phyloP scores from a whole-genome alignment of 1,140 invertebrate species.

The Zaprionus ornatus region DNA sequence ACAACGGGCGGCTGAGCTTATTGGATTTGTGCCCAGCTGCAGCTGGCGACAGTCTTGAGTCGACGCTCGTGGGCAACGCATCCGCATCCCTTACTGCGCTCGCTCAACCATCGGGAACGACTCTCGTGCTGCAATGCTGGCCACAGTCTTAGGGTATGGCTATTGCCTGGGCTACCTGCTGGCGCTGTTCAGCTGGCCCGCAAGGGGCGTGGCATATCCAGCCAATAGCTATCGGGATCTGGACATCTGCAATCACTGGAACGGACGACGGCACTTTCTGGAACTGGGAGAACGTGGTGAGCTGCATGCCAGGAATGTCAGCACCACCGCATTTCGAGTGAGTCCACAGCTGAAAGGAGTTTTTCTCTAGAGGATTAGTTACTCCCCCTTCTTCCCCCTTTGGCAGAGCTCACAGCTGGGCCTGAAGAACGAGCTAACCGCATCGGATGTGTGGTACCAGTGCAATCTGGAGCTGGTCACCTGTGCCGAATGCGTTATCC shows the following conservation, averaged over 20 bases:
- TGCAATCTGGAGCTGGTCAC: slow-evolving; percentile 89
- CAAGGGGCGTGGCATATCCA: slow-evolving; percentile 57
- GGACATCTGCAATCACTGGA: slow-evolving; percentile 87
- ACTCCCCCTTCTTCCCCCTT: not conserved
- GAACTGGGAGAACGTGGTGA: slow-evolving; percentile 87
- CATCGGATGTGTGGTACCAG: slow-evolving; percentile 84
- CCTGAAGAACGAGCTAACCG: slow-evolving; percentile 50
- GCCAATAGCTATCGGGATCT: slow-evolving; percentile 83
- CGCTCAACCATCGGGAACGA: slow-evolving; percentile 3
- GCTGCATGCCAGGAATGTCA: slow-evolving; percentile 86
- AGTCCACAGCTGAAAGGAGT: slow-evolving; percentile 5
- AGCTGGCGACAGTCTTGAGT: slow-evolving; percentile 52
- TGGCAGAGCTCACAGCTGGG: slow-evolving; percentile 66
- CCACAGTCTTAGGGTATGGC: slow-evolving; percentile 55
- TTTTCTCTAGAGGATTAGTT: not conserved
- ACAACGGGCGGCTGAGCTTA: slow-evolving; percentile 39
- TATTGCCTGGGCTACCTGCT: slow-evolving; percentile 59
- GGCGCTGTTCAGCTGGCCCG: slow-evolving; percentile 43
- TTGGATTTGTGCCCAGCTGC: slow-evolving; percentile 62
- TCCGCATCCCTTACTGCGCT: slow-evolving; percentile 16
- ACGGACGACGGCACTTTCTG: slow-evolving; percentile 86
- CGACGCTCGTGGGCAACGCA: slow-evolving; percentile 44
- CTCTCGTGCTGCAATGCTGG: slow-evolving; percentile 44
- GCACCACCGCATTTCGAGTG: slow-evolving; percentile 80
- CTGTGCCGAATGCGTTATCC: slow-evolving; percentile 89